Percentiles rank a stretch among this genome's conserved stretches.
These are phyloP conservation scores for Chironomus tentans DNA, from an alignment of 2,888 invertebrate genomes.

Conservation along the genomic window DNA sequence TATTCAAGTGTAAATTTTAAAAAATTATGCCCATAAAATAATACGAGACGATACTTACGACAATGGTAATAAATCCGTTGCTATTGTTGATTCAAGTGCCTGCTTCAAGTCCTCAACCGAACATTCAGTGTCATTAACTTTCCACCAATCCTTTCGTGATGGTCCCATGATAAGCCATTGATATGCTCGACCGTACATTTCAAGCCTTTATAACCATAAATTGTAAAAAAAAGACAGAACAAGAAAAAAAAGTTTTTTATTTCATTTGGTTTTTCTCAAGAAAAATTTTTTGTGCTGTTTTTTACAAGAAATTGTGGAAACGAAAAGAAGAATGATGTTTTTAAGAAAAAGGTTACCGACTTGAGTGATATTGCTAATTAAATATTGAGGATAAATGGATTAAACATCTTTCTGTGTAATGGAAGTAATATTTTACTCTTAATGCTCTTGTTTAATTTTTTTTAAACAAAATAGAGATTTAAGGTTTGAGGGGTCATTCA, in stretches of 20 bases:
- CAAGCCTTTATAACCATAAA: constrained; percentile 46
- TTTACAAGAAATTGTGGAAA: too few relatives aligned
- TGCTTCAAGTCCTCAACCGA: constrained; percentile 60
- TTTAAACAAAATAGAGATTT: too few relatives aligned
- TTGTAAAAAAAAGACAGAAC: too few relatives aligned
- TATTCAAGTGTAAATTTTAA: too few relatives aligned
- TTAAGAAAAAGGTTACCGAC: too few relatives aligned
- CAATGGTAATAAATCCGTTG: constrained; percentile 78
- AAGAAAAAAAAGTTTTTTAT: too few relatives aligned
- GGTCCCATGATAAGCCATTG: constrained; percentile 93
- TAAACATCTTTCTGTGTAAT: background rate
- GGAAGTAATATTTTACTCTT: background rate
- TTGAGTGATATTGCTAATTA: background rate
- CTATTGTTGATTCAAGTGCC: constrained; percentile 78
- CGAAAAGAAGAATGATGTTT: too few relatives aligned
- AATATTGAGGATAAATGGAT: background rate
- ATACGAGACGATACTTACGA: constrained; percentile 44
- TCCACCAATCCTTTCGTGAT: constrained; percentile 71
- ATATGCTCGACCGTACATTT: constrained; percentile 85
- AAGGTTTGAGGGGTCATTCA: too few relatives aligned
- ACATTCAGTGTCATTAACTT: constrained; percentile 54
- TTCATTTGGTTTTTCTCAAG: too few relatives aligned
- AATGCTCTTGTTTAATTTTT: too few relatives aligned
- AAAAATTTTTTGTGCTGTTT: too few relatives aligned
- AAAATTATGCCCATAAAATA: constrained; percentile 41